A percentile compares a stretch with the other conserved stretches of the same genome.
Evolutionary conservation across 2,797 vertebrate genomes (phyloP).

Genomic region (Protonibea diacanthus): DNA sequence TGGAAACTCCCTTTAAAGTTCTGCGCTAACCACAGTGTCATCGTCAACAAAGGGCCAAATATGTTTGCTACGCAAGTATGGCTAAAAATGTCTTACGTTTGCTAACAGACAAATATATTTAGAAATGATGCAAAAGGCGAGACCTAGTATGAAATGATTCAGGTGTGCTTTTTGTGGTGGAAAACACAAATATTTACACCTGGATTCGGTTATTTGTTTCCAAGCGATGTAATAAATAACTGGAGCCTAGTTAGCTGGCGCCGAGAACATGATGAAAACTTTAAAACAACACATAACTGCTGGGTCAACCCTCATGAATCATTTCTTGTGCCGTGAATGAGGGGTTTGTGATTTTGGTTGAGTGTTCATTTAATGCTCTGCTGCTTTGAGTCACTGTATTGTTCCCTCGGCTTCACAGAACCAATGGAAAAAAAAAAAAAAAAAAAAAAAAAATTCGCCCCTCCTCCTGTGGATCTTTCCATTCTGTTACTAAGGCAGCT

Average conservation of each 20-base stretch:
- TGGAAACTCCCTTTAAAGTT: slow-evolving; percentile 50
- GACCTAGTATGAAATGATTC: neutral
- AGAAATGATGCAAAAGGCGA: slow-evolving; percentile 3
- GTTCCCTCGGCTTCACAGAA: slow-evolving; percentile 45
- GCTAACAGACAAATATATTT: neutral
- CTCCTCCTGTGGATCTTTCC: slow-evolving; percentile 61
- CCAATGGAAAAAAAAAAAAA: slow-evolving; percentile 40
- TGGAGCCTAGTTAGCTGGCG: slow-evolving; percentile 13
- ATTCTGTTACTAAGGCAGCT: slow-evolving; percentile 75
- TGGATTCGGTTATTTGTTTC: slow-evolving; percentile 17
- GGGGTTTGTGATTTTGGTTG: slow-evolving; percentile 48
- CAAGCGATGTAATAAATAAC: slow-evolving; percentile 19
- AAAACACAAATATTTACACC: neutral
- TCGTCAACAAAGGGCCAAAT: slow-evolving; percentile 30
- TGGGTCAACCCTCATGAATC: slow-evolving; percentile 7
- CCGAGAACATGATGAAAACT: slow-evolving; percentile 7
- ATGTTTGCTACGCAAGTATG: slow-evolving; percentile 41
- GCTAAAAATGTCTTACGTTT: slow-evolving; percentile 27
- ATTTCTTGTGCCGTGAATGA: slow-evolving; percentile 53
- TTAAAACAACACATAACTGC: slow-evolving; percentile 1
- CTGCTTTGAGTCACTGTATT: slow-evolving; percentile 45
- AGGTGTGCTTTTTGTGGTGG: slow-evolving; percentile 44
- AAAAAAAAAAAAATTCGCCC: slow-evolving; percentile 30
- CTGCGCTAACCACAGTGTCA: slow-evolving; percentile 56
- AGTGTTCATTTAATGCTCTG: slow-evolving; percentile 52